phyloP scores from a whole-genome alignment of 2,113 vertebrate species.

The Copsychus sechellarum region DNA sequence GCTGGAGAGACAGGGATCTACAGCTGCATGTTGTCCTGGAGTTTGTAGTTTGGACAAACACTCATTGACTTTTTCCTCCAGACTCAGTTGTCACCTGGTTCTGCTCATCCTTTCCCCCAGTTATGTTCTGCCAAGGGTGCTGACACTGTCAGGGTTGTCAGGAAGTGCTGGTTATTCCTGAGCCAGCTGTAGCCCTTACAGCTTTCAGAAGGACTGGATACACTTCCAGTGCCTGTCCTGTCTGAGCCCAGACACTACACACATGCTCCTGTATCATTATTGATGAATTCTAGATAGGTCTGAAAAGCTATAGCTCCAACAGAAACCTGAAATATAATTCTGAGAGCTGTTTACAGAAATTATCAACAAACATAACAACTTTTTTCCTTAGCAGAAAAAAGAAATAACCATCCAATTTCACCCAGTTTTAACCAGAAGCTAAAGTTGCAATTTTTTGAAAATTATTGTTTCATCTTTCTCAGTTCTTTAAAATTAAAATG shows the following conservation, averaged over 20 bases:
- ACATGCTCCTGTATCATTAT: rapidly evolving
- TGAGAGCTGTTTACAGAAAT: not conserved
- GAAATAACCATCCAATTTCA: not conserved
- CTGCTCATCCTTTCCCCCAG: not conserved
- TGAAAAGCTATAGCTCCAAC: not conserved
- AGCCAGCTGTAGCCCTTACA: not conserved
- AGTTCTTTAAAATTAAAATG: not conserved
- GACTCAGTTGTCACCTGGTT: not conserved
- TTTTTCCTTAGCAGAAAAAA: not conserved
- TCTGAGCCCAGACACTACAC: not conserved
- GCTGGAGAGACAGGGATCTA: not conserved
- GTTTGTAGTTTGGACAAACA: not conserved
- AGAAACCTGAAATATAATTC: not conserved
- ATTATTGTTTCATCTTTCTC: not conserved
- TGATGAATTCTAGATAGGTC: not conserved
- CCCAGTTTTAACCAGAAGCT: not conserved
- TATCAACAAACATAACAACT: not conserved
- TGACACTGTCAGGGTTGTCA: not conserved
- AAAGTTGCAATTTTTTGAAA: not conserved
- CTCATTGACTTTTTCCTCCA: not conserved
- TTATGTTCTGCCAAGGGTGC: rapidly evolving
- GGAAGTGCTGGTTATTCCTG: not conserved
- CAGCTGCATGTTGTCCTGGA: not conserved
- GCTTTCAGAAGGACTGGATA: not conserved
- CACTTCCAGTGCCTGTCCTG: not conserved